These are phyloP conservation scores for Tapera naevia DNA, from an alignment of 2,797 vertebrate genomes.

Conservation along the genomic window DNA sequence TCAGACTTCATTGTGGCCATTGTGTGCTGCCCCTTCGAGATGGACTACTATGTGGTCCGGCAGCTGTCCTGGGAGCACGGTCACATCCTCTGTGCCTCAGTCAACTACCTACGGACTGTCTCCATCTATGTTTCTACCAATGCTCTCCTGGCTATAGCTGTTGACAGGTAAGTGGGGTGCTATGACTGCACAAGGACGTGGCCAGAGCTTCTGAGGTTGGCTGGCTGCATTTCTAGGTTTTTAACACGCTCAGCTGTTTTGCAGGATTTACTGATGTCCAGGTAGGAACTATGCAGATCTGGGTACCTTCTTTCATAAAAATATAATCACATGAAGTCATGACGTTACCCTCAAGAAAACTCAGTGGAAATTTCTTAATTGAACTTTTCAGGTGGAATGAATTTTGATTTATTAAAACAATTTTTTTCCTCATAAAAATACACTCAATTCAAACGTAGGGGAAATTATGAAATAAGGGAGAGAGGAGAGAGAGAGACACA, in stretches of 20 bases:
- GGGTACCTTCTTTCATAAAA: not conserved
- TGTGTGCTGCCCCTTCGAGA: conserved; percentile 94
- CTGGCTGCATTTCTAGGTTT: not conserved
- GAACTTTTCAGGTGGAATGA: not conserved
- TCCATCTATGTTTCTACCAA: conserved; percentile 97
- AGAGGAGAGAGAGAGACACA: not conserved
- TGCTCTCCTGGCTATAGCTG: conserved; percentile 91
- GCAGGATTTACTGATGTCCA: not conserved
- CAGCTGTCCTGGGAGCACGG: conserved; percentile 95
- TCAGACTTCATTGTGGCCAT: conserved; percentile 95
- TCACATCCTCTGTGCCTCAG: conserved; percentile 86
- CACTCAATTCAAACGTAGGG: not conserved
- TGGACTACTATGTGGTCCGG: conserved; percentile 96
- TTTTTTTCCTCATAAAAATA: not conserved
- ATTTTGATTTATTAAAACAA: not conserved
- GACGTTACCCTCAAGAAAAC: not conserved
- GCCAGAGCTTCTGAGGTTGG: not conserved
- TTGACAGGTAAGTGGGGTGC: conserved; percentile 86
- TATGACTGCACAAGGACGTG: not conserved
- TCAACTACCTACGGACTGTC: conserved; percentile 93
- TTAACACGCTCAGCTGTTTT: not conserved
- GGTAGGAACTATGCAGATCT: not conserved
- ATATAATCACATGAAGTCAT: not conserved
- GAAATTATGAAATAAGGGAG: not conserved
- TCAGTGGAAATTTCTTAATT: not conserved